Conservation (phyloP, 2,888 invertebrate genomes). For the Sepioteuthis lessoniana region DNA sequence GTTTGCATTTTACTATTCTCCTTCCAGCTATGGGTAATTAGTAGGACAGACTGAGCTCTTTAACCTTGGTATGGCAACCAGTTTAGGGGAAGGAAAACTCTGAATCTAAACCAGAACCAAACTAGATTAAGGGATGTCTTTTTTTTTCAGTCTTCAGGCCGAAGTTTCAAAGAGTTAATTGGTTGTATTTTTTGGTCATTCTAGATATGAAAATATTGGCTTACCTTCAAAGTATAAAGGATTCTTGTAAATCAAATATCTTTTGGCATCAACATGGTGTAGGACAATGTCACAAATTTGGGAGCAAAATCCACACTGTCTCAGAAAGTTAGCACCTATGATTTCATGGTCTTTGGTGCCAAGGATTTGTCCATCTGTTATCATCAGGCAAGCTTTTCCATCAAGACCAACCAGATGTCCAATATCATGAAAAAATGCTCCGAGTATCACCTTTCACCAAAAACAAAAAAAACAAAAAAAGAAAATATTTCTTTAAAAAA, state of each 20-base stretch:
- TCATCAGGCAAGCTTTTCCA: conserved; percentile 55
- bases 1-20: no score
- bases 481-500: no score
- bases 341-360: conserved; percentile 60
- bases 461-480: conserved; percentile 45
- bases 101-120: no score
- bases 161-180: no score
- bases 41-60: no score
- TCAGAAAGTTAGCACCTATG: conserved; percentile 58
- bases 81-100: no score
- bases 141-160: no score
- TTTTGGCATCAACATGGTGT: conserved; percentile 65
- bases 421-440: conserved; percentile 65
- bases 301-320: conserved; percentile 56
- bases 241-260: conserved; percentile 63
- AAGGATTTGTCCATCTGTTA: conserved; percentile 56
- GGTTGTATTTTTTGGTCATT: no score
- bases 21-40: no score
- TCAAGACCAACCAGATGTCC: conserved; percentile 62
- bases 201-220: conserved; percentile 36
- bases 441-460: conserved; percentile 60
- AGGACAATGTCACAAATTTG: conserved; percentile 58
- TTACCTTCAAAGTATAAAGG: conserved; percentile 60
- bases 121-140: no score
- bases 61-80: no score